These are phyloP conservation scores for Pollenia griseotomentosa DNA, from an alignment of 2,888 invertebrate species.

Conservation along the genomic window DNA sequence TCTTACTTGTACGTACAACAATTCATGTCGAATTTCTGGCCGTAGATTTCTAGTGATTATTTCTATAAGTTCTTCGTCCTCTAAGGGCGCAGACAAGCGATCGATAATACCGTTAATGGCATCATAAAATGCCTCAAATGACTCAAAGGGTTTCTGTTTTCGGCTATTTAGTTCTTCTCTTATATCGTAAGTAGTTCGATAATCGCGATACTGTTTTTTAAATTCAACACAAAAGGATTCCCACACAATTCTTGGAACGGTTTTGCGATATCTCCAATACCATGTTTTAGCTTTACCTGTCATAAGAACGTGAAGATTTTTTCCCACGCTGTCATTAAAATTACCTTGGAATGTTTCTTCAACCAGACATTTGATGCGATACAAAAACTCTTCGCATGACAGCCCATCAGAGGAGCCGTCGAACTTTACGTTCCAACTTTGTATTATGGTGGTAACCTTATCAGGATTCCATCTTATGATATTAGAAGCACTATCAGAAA, in stretches of 20 bases:
- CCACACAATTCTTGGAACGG: neutral
- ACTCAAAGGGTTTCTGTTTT: neutral
- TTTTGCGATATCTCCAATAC: slow-evolving; percentile 20
- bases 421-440: slow-evolving; percentile 12
- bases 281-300: slow-evolving; percentile 9
- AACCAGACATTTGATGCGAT: too few relatives aligned
- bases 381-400: slow-evolving; percentile 4
- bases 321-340: neutral
- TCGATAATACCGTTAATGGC: slow-evolving; percentile 7
- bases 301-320: slow-evolving; percentile 5
- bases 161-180: slow-evolving; percentile 12
- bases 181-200: neutral
- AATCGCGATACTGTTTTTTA: slow-evolving; percentile 2
- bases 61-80: slow-evolving; percentile 20
- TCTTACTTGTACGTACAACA: slow-evolving; percentile 12
- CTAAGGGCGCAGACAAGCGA: neutral
- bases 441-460: slow-evolving; percentile 1
- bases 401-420: slow-evolving; percentile 6
- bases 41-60: slow-evolving; percentile 10
- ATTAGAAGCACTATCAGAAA: neutral
- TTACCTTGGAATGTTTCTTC: neutral
- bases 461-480: neutral
- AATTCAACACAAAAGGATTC: neutral
- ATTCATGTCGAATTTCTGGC: slow-evolving; percentile 32
- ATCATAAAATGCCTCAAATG: slow-evolving; percentile 21